A percentile compares a stretch with the other conserved stretches of the same genome.
phyloP scores from a whole-genome alignment of 2,113 vertebrate species.

The Irena cyanogastra region DNA sequence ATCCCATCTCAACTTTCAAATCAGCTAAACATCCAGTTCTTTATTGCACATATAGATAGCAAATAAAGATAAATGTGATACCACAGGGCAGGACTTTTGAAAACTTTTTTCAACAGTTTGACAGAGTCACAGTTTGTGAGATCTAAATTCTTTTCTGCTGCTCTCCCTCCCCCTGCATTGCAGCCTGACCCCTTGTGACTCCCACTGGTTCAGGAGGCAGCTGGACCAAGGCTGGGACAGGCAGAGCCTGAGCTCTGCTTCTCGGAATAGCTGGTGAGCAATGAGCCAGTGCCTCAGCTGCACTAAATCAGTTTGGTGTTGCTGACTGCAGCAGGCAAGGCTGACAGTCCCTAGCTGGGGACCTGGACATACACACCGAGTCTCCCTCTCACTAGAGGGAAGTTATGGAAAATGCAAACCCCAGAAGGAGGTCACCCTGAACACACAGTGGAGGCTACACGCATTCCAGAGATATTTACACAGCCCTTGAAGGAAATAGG shows the following conservation, averaged over 20 bases:
- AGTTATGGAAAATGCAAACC: background rate
- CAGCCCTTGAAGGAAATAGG: constrained; percentile 14
- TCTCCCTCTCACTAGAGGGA: background rate
- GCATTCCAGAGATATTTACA: constrained; percentile 28
- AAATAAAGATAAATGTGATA: background rate
- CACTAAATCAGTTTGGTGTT: background rate
- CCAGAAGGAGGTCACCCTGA: background rate
- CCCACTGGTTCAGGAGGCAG: background rate
- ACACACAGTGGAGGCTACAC: background rate
- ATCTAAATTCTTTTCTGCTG: background rate
- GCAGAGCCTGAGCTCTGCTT: background rate
- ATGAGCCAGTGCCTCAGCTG: background rate
- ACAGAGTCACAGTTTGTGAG: background rate
- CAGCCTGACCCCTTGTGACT: background rate
- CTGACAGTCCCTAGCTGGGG: background rate
- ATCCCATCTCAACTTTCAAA: background rate
- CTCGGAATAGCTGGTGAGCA: background rate
- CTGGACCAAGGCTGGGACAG: background rate
- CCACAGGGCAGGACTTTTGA: background rate
- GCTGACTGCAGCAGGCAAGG: background rate
- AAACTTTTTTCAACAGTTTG: background rate
- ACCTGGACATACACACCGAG: accelerated
- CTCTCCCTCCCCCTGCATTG: background rate
- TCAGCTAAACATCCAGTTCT: background rate
- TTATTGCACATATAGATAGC: background rate